Base-by-base conservation (phyloP, 2,888 invertebrate species). In the Andrena praecox region DNA sequence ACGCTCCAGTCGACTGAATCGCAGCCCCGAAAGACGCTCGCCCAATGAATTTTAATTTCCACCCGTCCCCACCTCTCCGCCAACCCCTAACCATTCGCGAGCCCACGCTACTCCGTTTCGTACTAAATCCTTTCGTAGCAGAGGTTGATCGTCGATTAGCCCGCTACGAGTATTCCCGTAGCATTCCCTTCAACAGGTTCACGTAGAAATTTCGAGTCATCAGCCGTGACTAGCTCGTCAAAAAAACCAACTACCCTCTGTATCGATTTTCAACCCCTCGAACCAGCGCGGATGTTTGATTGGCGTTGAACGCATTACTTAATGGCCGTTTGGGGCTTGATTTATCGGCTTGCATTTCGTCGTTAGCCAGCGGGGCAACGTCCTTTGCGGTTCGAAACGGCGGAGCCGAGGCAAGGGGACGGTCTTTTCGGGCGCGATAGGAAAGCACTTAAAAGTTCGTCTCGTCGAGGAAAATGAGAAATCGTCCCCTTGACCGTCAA, bases 371-470 rank as follows among this genome's bases (percentile, higher is more conserved):
- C 56, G 56, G 0, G 24, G 56, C 56, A 10, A 12, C 27, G 27
- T 12, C 24, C 56, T 56, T 42, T 27, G 56, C 56, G 56, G 24
- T 10, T 56, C 24, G 24, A 56, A 8, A 4, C 56, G 8, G 54
- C 4, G 56, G 27, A 24, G 10, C 24, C 24, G 56, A 56, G 56
- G 56, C 56, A 27, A 56, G 56, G 4, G 24, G 56, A 12, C 42
- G 42, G 16, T 42, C 31, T 27, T 66, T 12, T 29, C 54, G 35
- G 42, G 42, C 20, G 52, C 73, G 64, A 66, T 56, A 33, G 66
- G 35, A 56, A 29, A 29, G 73, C 66, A 73, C 66, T 73, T 73
- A 73, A 73, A 73, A 64, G 10, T 71, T 73, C 24, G 31, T 42
- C 72, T 16, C 54, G 24, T 6, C n/a, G 27, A 50, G 52, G 31